A percentile compares a stretch with the other conserved stretches of the same genome.
Evolutionary conservation across 2,113 vertebrate species (phyloP).

Genomic region (Muscicapa adusta): DNA sequence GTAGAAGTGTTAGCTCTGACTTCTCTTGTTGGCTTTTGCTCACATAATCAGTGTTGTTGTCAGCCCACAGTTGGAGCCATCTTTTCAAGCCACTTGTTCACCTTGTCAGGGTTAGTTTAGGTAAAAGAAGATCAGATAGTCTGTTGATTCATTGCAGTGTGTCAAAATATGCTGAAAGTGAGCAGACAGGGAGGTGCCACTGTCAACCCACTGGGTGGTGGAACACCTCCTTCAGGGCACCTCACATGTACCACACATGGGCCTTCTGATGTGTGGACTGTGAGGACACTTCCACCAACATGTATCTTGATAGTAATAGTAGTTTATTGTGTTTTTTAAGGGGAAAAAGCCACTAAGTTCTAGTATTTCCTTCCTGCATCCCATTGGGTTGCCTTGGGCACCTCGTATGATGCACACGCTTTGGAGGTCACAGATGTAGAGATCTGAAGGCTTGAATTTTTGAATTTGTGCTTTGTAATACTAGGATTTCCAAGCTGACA

Average conservation of each 20-base stretch:
- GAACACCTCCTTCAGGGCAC: neutral
- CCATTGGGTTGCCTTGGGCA: neutral
- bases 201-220: neutral
- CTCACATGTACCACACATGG: rapidly evolving
- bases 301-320: neutral
- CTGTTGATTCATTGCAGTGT: neutral
- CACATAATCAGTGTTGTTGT: neutral
- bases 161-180: neutral
- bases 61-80: neutral
- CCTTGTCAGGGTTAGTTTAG: neutral
- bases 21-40: neutral
- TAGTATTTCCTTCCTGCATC: neutral
- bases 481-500: neutral
- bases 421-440: neutral
- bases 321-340: neutral
- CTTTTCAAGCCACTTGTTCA: neutral
- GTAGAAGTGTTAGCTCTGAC: neutral
- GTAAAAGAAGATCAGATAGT: neutral
- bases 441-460: neutral
- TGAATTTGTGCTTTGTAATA: neutral
- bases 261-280: neutral
- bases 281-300: neutral
- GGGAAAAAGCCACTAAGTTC: rapidly evolving
- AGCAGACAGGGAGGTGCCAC: neutral
- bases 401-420: rapidly evolving